These are phyloP conservation scores for Hydrolagus colliei DNA, from an alignment of 2,797 vertebrate species.

Conservation along the genomic window DNA sequence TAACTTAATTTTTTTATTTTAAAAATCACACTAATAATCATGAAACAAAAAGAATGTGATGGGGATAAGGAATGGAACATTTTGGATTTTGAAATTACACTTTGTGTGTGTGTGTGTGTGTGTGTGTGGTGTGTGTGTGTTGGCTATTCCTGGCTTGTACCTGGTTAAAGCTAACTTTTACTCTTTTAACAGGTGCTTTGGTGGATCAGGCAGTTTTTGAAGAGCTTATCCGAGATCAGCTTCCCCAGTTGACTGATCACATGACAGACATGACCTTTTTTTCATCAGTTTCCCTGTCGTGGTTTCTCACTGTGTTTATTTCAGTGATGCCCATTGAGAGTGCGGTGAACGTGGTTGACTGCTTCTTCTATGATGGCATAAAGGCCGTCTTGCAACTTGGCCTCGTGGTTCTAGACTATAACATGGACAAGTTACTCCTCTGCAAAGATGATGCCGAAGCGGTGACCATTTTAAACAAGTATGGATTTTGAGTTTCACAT, in stretches of 20 bases:
- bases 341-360: conserved; percentile 92
- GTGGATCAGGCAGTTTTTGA: conserved; percentile 98
- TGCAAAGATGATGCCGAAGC: conserved; percentile 92
- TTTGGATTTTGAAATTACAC: not conserved
- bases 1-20: not conserved
- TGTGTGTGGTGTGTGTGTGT: conserved; percentile 27
- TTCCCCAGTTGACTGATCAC: conserved; percentile 88
- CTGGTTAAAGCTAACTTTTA: not conserved
- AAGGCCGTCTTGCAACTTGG: conserved; percentile 89
- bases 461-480: conserved; percentile 91
- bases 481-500: conserved; percentile 35
- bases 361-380: conserved; percentile 94
- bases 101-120: conserved; percentile 18
- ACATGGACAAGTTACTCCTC: conserved; percentile 79
- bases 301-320: conserved; percentile 97
- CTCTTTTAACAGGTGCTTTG: conserved; percentile 70
- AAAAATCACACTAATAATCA: not conserved
- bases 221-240: conserved; percentile 83
- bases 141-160: conserved; percentile 33
- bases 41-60: not conserved
- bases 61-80: conserved; percentile 21
- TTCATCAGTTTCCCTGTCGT: conserved; percentile 90
- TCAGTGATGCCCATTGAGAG: conserved; percentile 93
- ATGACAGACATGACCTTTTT: conserved; percentile 94
- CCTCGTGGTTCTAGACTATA: conserved; percentile 83